These are phyloP conservation scores for Stichopus horrens DNA, from an alignment of 53 echinoderm and acorn worm species.

Conservation along the genomic window DNA sequence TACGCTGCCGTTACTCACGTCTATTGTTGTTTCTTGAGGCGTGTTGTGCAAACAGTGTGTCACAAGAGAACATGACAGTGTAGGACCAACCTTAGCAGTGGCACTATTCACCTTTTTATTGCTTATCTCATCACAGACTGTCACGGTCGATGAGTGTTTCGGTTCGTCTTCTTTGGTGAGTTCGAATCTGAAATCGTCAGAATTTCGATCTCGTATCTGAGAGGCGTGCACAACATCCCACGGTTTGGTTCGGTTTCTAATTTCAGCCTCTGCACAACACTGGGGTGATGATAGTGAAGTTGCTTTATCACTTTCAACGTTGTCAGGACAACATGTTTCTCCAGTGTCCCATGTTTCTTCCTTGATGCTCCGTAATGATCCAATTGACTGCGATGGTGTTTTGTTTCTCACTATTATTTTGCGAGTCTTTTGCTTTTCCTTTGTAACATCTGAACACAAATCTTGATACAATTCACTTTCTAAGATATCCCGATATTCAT, in stretches of 20 bases:
- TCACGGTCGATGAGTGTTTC: background rate
- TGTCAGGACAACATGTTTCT: background rate
- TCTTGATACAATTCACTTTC: constrained; percentile 23
- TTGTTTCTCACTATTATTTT: background rate
- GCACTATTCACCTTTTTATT: background rate
- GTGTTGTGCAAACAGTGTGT: constrained; percentile 43
- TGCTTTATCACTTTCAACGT: background rate
- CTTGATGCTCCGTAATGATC: background rate
- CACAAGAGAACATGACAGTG: background rate
- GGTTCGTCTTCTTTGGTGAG: background rate
- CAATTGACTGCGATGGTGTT: background rate
- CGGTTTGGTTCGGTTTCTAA: background rate
- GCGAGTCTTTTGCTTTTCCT: background rate
- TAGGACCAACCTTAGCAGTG: background rate
- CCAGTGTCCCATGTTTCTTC: background rate
- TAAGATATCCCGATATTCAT: constrained; percentile 25
- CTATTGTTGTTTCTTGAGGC: constrained; percentile 39
- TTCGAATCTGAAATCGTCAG: background rate
- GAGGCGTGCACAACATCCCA: background rate
- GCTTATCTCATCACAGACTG: background rate
- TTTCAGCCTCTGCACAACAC: background rate
- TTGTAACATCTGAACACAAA: background rate
- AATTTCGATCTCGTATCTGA: background rate
- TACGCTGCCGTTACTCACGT: constrained; percentile 38
- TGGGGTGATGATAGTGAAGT: background rate